Percentiles rank a stretch among this genome's conserved stretches.
phyloP scores from a whole-genome alignment of 2,888 invertebrate genomes.

The Polyploca ridens region DNA sequence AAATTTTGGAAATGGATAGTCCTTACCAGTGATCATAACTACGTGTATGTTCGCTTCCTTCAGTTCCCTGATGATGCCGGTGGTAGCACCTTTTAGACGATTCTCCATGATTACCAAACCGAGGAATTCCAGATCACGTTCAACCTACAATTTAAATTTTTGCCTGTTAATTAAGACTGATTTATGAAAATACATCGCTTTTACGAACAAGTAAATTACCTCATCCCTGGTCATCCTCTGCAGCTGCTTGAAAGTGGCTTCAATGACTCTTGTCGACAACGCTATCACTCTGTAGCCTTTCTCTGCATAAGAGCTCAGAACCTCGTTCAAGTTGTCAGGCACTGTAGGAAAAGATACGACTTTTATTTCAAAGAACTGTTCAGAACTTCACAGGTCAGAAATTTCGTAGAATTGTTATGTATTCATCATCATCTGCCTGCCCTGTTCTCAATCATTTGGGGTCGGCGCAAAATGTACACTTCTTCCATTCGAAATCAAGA shows the following conservation, averaged over 20 bases:
- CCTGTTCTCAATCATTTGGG: too few species aligned
- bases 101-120: slow-evolving; percentile 98
- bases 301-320: slow-evolving; percentile 93
- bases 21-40: slow-evolving; percentile 97
- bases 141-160: slow-evolving; percentile 81
- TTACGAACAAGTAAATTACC: slow-evolving; percentile 38
- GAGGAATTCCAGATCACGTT: slow-evolving; percentile 91
- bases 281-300: slow-evolving; percentile 98
- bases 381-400: too few species aligned
- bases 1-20: background rate
- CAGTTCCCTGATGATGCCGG: slow-evolving; percentile 91
- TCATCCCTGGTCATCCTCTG: slow-evolving; percentile 90
- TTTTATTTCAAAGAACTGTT: too few species aligned
- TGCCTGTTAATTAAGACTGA: too few species aligned
- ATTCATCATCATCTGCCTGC: too few species aligned
- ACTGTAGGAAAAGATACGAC: slow-evolving; percentile 72
- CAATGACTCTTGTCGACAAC: slow-evolving; percentile 90
- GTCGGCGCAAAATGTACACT: too few species aligned
- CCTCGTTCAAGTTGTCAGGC: slow-evolving; percentile 90
- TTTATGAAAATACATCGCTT: too few species aligned
- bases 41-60: slow-evolving; percentile 94
- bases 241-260: slow-evolving; percentile 88
- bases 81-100: slow-evolving; percentile 94
- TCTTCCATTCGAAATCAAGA: too few species aligned
- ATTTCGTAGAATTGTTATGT: too few species aligned